Base-by-base conservation (phyloP, 2,113 vertebrate genomes). In the Odobenus rosmarus region DNA sequence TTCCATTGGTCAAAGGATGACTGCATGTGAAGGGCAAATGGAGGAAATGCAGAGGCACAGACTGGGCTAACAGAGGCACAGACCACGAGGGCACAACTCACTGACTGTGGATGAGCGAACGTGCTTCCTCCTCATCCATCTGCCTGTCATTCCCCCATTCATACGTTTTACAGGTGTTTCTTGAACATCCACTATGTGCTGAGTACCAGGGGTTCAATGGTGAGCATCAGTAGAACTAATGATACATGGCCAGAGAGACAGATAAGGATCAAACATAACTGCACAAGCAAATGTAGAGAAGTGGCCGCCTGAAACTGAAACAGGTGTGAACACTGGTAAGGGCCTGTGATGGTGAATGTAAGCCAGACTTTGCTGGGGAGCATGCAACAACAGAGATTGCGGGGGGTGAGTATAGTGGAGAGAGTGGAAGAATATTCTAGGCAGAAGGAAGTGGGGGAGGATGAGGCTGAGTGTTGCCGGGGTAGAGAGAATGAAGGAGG, bases 61-160 rank as follows among this genome's bases (percentile, higher is more conserved):
- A n/a, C n/a, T 21, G 64, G 8, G 14, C 69, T 1, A 26, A 39
- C 9, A 28, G 76, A 77, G n/a, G 5, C 28, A 4, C 42, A 4
- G 11, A 3, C 59, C 46, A 4, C 8, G 6, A 8, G 23, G 62
- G 49, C 7, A 2, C 0, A 3, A 1, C 11, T 23, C 53, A 4
- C 7, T 67, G 13, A 5, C 2, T 64, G 62, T 1, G 42, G 31
- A 7, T 18, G 26, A n/a, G 4, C 16, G 4, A 19, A 1, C 10
- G 55, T 51, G 0, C 31, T 42, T 24, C 1, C 79, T 28, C 19
- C 39, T 14, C 28, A 9, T 31, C 24, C 74, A 10, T 49, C 33
- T 36, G 67, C n/a, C 16, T 49, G 31, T 31, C 51, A 14, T 12
- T 28, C 33, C 2, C 23, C n/a, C 16, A 1, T 15, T 12, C 9